Base-by-base conservation (phyloP, 2,888 invertebrate genomes). In the Micoletzkya japonica region DNA sequence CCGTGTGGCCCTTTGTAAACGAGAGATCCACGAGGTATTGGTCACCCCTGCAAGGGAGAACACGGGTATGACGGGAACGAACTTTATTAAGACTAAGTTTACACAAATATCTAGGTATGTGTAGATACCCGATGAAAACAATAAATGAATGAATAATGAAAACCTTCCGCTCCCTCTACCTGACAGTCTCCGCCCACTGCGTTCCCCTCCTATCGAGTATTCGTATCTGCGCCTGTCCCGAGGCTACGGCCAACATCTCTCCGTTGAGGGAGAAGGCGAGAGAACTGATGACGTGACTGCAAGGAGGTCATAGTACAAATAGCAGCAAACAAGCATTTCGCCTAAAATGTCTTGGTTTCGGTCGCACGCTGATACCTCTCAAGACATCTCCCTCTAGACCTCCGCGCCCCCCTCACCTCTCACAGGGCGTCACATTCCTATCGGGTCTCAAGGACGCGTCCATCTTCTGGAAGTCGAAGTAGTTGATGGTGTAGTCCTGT, bases 391-490 rank as follows among this genome's bases (percentile, higher is more conserved):
- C 4, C 26, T 26, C 34, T 26, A 3, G 4, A 24, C 34, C 17
- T n/a, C 54, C 3, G 28, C 4, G n/a, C 2, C 17, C 32, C 34
- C 44, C 58, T 14, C 61, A 78, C 81, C 75, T 76, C 72, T 84
- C 84, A 56, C 76, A 77, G 4, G 84, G 84, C 4, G 76, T 68
- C 24, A 82, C 49, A 34, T 82, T 79, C 44, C 82, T 76, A 61
- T 82, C 98, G 60, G 94, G 93, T 66, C 79, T 71, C 76, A 84
- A 67, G 1, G 79, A 71, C 67, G 74, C 90, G 86, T 97, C 95
- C 95, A 98, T 97, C 4, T 96, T 97, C 74, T 95, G 93, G 88
- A 98, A 98, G 86, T 99, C 98, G 95, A 95, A 98, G 81, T 98
- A 93, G 67, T 92, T 92, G 1, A 98, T 92, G 79, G 72, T 69